phyloP scores from a whole-genome alignment of 2,797 vertebrate species.

The Coluber constrictor region DNA sequence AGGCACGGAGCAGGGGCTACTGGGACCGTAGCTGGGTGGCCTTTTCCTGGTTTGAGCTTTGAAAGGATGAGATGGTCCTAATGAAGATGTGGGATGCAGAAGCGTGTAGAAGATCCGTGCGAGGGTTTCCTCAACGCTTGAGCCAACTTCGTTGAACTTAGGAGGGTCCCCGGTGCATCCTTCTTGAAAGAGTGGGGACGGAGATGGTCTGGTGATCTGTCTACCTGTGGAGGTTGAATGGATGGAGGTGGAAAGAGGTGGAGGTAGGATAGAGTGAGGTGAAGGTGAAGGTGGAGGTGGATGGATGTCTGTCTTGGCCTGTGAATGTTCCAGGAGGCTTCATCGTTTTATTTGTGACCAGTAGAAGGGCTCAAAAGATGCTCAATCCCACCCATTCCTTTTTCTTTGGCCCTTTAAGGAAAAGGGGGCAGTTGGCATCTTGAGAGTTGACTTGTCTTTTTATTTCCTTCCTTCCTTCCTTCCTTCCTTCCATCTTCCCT shows the following conservation, averaged over 20 bases:
- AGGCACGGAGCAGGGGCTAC: no score
- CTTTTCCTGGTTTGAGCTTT: no score
- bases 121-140: neutral
- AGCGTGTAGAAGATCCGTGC: no score
- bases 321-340: conserved; percentile 73
- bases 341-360: conserved; percentile 66
- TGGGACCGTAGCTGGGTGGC: no score
- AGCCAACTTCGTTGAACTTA: conserved; percentile 35
- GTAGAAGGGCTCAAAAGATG: conserved; percentile 8
- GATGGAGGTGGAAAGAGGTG: no score
- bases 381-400: neutral
- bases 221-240: no score
- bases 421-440: conserved; percentile 8
- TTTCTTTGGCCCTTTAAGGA: neutral
- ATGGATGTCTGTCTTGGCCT: conserved; percentile 52
- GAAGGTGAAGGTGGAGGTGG: neutral
- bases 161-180: conserved; percentile 35
- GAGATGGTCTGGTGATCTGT: no score
- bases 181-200: neutral
- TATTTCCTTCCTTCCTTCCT: neutral
- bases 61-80: no score
- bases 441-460: neutral
- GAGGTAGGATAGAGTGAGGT: no score
- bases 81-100: no score
- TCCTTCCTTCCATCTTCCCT: no score